Percentiles rank a stretch among this genome's conserved stretches.
These are phyloP conservation scores for Peromyscus nudipes DNA, from an alignment of 2,797 vertebrate genomes.

Conservation along the genomic window DNA sequence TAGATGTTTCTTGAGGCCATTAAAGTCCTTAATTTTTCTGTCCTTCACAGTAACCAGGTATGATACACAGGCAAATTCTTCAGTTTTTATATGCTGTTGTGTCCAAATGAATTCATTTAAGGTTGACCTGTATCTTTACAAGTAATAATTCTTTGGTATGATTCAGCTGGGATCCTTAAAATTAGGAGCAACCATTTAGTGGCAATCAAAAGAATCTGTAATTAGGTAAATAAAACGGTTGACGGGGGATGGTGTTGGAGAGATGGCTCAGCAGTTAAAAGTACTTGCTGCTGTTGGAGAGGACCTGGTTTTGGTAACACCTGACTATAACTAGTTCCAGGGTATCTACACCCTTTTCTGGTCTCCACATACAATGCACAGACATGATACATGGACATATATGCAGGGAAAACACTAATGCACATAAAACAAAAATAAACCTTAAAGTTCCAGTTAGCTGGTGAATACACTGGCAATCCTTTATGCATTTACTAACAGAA, in stretches of 20 bases:
- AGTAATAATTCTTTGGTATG: constrained; percentile 34
- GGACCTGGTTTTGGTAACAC: not conserved
- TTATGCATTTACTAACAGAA: constrained; percentile 59
- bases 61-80: not conserved
- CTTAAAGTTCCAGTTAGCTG: not conserved
- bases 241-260: not conserved
- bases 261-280: not conserved
- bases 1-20: constrained; percentile 21
- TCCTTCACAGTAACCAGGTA: not conserved
- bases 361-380: no score
- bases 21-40: constrained; percentile 44
- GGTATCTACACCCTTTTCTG: not conserved
- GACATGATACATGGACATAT: not conserved
- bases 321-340: not conserved
- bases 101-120: constrained; percentile 13
- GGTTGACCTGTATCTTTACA: constrained; percentile 19
- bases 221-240: constrained; percentile 57
- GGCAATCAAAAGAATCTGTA: not conserved
- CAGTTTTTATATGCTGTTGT: constrained; percentile 26
- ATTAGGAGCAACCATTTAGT: not conserved
- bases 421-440: not conserved
- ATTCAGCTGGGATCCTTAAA: constrained; percentile 40
- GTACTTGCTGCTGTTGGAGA: not conserved
- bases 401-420: not conserved
- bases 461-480: constrained; percentile 31